phyloP scores from a whole-genome alignment of 2,113 vertebrate species.

The Perognathus longimembris region DNA sequence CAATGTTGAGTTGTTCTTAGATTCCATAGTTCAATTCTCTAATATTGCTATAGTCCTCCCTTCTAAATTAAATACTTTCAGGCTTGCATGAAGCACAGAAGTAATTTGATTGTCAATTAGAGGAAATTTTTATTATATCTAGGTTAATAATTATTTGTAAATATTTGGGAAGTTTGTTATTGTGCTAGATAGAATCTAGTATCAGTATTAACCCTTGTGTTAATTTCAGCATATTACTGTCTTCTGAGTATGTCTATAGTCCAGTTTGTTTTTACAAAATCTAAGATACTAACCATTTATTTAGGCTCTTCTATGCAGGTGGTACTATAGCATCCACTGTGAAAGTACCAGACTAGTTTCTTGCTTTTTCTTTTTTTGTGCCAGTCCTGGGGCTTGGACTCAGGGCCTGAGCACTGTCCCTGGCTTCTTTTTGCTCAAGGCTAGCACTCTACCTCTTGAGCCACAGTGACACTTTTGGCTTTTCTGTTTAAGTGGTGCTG shows the following conservation, averaged over 20 bases:
- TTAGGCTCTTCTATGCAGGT: background rate
- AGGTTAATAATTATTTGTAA: background rate
- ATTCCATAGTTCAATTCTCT: background rate
- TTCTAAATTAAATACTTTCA: background rate
- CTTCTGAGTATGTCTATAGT: background rate
- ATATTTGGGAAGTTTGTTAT: background rate
- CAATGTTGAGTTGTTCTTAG: background rate
- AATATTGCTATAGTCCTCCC: background rate
- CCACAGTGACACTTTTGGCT: no score
- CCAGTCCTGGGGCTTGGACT: no score
- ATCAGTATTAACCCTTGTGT: background rate
- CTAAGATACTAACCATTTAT: background rate
- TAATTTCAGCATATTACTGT: background rate
- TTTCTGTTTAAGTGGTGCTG: no score
- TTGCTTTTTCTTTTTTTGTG: no score
- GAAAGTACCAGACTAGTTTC: background rate
- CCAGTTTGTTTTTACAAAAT: background rate
- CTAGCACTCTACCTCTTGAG: no score
- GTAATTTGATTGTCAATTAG: background rate
- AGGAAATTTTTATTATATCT: background rate
- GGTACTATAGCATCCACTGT: background rate
- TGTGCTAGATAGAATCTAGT: background rate
- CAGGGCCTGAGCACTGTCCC: no score
- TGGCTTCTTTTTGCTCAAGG: no score
- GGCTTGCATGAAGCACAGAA: background rate